Evolutionary conservation across 30 jellyfish, hydroid and myxozoan genomes (phyloP).

Genomic region (Hydractinia echinata): DNA sequence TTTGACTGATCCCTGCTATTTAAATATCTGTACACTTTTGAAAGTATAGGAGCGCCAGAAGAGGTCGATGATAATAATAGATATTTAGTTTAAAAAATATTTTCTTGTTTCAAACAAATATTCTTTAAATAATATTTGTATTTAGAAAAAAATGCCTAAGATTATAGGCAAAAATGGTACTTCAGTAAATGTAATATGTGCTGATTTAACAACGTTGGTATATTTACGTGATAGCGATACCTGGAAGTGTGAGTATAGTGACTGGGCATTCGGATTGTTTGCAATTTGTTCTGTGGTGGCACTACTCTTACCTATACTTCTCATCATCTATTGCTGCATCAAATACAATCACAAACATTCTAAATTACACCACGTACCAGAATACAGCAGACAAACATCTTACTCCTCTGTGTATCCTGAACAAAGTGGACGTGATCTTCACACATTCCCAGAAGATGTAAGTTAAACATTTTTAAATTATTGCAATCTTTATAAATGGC

Average conservation of each 20-base stretch:
- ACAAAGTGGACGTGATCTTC: not conserved
- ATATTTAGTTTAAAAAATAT: not conserved
- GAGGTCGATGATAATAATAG: too few relatives aligned
- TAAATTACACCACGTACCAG: not conserved
- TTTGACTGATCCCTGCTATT: too few relatives aligned
- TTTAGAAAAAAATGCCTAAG: not conserved
- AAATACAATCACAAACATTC: not conserved
- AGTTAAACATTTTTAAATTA: too few relatives aligned
- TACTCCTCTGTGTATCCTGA: slow-evolving; percentile 15
- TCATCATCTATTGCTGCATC: slow-evolving; percentile 10
- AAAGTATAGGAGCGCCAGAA: too few relatives aligned
- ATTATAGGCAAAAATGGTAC: slow-evolving; percentile 17
- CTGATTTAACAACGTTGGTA: not conserved
- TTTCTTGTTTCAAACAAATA: not conserved
- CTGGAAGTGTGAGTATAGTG: slow-evolving; percentile 39
- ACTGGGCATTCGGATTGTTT: slow-evolving; percentile 70
- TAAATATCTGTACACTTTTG: too few relatives aligned
- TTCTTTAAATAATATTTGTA: too few relatives aligned
- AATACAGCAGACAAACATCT: slow-evolving; percentile 12
- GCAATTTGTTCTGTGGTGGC: slow-evolving; percentile 52
- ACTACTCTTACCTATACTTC: slow-evolving; percentile 44
- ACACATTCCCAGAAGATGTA: too few relatives aligned
- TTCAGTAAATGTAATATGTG: not conserved
- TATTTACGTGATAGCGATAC: slow-evolving; percentile 7
- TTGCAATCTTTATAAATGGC: too few relatives aligned